These are phyloP conservation scores for Tanypteryx hageni DNA, from an alignment of 2,888 invertebrate genomes.

Conservation along the genomic window DNA sequence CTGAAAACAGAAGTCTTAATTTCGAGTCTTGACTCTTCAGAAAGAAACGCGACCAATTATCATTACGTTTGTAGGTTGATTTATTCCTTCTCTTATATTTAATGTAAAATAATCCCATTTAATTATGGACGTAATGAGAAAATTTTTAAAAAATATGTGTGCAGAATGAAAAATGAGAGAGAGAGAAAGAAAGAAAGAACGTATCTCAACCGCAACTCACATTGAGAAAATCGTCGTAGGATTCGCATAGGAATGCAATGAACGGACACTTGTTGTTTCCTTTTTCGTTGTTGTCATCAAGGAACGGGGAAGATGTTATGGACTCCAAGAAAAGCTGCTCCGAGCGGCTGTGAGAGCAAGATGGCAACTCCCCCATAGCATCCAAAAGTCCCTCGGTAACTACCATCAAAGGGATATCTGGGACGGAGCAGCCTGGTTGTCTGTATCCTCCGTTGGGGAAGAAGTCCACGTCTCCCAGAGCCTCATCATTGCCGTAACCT, in stretches of 20 bases:
- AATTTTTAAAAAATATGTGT: background rate
- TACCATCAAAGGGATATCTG: background rate
- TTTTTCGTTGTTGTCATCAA: slow-evolving; percentile 70
- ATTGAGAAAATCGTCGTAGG: slow-evolving; percentile 30
- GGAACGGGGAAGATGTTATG: slow-evolving; percentile 55
- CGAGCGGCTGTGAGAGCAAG: slow-evolving; percentile 38
- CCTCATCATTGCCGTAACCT: slow-evolving; percentile 12
- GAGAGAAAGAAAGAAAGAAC: background rate
- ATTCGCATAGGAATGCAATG: slow-evolving; percentile 34
- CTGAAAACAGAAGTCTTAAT: no score
- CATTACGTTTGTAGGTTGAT: background rate
- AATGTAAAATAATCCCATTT: background rate
- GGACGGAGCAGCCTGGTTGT: slow-evolving; percentile 71
- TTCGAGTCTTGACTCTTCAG: no score
- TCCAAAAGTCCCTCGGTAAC: slow-evolving; percentile 5
- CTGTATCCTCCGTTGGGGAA: slow-evolving; percentile 33
- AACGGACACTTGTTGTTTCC: background rate
- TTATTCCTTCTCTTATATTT: background rate
- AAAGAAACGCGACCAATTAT: background rate
- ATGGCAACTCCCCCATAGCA: background rate
- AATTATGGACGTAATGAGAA: background rate
- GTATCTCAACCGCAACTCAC: background rate
- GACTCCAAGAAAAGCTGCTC: slow-evolving; percentile 70
- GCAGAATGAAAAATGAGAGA: background rate
- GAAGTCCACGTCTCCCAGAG: slow-evolving; percentile 53